Evolutionary conservation across 2,888 invertebrate species (phyloP), one percentile per base, ranked within the genome.

Genomic region (Neoitamus cyanurus): DNA sequence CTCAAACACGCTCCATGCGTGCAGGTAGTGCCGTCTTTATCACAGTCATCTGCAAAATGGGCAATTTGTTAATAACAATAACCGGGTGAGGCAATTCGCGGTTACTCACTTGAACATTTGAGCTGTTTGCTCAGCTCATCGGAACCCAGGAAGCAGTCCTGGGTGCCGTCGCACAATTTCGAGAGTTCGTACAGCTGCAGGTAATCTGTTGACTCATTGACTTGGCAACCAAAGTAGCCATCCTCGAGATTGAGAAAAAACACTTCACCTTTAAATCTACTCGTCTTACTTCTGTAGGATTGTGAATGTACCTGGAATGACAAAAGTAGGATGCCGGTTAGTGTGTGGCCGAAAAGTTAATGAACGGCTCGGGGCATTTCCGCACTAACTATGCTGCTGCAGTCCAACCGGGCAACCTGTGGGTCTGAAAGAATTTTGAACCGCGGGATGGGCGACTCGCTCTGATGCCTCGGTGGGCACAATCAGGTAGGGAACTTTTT

Each of bases 211-310:
- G 97, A 97, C 93, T 97, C 97, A 94, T 98, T 98, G 89, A 98
- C 97, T 94, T 98, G 98, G 93, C 98, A 98, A 90, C 97, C 98
- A 93, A 98, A 98, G 92, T 97, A 98, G 91, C 98, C 98, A 94
- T 98, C 97, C 94, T 98, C 98, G 92, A 98, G 94, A 93, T 98
- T 98, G 92, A 98, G 94, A 94, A 98, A 97, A 94, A 98, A 98
- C 92, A 97, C 95, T 94, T 98, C 97, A 92, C 95, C 94, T 94
- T 95, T 96, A 93, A 95, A 95, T 94, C 91, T 90, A 90, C 91
- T 90, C 88, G 90, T 90, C 88, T 90, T 94, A 93, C 95, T 95
- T 92, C 94, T 94, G 91, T 94, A 94, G 93, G 94, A 94, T 93
- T 96, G 95, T 94, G 94, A 91, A 91, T 89, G 89, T 91, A 90